Base-by-base conservation (phyloP, 2,888 invertebrate species). In the Melolontha melolontha region DNA sequence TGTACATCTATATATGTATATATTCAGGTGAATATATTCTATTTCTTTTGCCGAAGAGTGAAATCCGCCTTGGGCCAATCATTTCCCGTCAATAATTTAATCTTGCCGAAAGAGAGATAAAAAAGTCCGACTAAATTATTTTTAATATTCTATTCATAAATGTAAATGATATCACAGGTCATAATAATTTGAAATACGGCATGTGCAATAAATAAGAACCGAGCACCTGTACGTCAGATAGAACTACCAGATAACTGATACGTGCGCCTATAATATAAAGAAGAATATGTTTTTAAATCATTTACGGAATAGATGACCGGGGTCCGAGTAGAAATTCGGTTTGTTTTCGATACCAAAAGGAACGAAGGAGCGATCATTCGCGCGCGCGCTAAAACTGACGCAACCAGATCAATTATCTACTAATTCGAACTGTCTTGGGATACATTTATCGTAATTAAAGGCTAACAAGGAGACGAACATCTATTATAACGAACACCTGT, bases 391-490 rank as follows among this genome's bases (percentile, higher is more conserved):
- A 64, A 64, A 64, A 42, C 7, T 64, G 51, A 54, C 64, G 64
- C 64, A 64, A 64, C 42, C 44, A 29, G 44, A 44, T 64, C 64
- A 54, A 54, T 64, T 64, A 64, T 42, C 17, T 52, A 54, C 52
- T 64, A 64, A 64, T 64, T 64, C 51, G 52, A 52, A 52, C 52
- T 64, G 64, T 64, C 52, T 52, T 10, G 34, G 52, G 47, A 64
- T 34, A 34, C 41, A 64, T 64, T 64, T 44, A 64, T 64, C 52
- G 52, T 64, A 64, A 64, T 64, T 64, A 52, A 52, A 64, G 52
- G 52, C 52, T 52, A 54, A 52, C 54, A 50, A 62, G 34, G 49
- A 62, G 49, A 50, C 11, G 50, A 16, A n/a, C 16, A 34, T 22
- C 54, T 42, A 52, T 52, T 52, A 52, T 12, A 42, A 29, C 10